Evolutionary conservation across 1,140 invertebrate genomes (phyloP).

Genomic region (Anadara kagoshimensis): DNA sequence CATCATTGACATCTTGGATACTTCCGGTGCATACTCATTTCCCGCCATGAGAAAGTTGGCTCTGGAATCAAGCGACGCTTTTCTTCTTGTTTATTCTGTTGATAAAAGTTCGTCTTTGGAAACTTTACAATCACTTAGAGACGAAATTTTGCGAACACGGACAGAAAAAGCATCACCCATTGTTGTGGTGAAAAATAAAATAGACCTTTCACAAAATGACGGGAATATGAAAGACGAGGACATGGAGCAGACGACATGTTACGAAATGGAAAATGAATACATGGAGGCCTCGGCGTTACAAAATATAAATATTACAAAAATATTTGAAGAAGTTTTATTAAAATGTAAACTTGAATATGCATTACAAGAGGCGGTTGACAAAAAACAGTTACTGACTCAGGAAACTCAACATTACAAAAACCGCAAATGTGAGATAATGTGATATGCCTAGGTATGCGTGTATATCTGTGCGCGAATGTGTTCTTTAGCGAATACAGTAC

Average conservation of each 20-base stretch:
- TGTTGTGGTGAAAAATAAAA: conserved; percentile 8
- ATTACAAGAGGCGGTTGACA: too few relatives aligned
- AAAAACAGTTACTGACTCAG: too few relatives aligned
- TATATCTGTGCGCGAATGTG: too few relatives aligned
- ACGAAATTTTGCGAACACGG: conserved; percentile 18
- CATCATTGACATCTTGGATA: conserved; percentile 84
- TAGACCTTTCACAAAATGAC: neutral
- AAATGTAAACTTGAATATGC: too few relatives aligned
- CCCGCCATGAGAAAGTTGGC: conserved; percentile 92
- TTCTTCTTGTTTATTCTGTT: conserved; percentile 90
- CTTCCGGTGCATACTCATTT: conserved; percentile 86
- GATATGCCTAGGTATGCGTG: too few relatives aligned
- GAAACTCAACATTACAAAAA: too few relatives aligned
- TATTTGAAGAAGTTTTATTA: conserved; percentile 3
- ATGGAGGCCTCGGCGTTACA: neutral
- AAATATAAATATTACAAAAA: conserved; percentile 4
- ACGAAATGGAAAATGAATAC: conserved; percentile 3
- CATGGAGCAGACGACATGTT: neutral
- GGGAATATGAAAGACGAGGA: neutral
- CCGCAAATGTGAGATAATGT: too few relatives aligned
- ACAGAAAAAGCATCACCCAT: neutral
- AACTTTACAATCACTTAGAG: conserved; percentile 66
- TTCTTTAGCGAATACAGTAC: too few relatives aligned
- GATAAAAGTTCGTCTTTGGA: conserved; percentile 86
- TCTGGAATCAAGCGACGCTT: conserved; percentile 89